Percentiles rank a stretch among this genome's conserved stretches.
These are phyloP conservation scores for Chionomys nivalis DNA, from an alignment of 2,113 vertebrate genomes.

Conservation along the genomic window DNA sequence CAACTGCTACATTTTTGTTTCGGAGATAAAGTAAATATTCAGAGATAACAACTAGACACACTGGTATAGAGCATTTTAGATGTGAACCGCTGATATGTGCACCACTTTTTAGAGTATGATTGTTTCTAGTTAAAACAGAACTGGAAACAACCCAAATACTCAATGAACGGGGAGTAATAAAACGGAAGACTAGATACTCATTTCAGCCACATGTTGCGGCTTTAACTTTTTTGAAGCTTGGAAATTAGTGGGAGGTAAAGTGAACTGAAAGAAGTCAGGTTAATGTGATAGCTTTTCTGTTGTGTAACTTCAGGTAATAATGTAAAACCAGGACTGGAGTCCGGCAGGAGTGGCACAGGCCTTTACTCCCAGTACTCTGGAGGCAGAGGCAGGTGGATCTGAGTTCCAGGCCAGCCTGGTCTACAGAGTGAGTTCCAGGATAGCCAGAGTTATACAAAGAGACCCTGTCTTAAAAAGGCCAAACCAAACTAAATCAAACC, in stretches of 20 bases:
- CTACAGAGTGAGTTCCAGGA: background rate
- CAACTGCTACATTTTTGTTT: background rate
- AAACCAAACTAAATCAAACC: background rate
- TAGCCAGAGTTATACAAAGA: background rate
- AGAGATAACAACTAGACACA: background rate
- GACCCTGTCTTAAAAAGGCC: background rate
- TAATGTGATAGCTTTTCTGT: background rate
- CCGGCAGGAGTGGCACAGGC: background rate
- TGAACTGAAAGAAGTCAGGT: background rate
- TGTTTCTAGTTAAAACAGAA: background rate
- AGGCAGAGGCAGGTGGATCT: background rate
- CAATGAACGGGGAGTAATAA: background rate
- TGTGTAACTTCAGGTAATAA: background rate
- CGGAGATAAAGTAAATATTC: background rate
- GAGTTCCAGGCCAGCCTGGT: background rate
- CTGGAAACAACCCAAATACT: background rate
- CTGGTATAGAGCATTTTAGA: background rate
- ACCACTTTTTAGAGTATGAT: background rate
- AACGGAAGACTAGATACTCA: background rate
- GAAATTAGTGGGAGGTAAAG: background rate
- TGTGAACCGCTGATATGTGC: background rate
- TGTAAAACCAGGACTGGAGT: background rate
- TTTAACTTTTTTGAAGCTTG: background rate
- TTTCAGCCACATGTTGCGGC: background rate
- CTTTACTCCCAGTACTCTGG: background rate